Base-by-base conservation (phyloP, 1,140 invertebrate species). In the Papilio glaucus region DNA sequence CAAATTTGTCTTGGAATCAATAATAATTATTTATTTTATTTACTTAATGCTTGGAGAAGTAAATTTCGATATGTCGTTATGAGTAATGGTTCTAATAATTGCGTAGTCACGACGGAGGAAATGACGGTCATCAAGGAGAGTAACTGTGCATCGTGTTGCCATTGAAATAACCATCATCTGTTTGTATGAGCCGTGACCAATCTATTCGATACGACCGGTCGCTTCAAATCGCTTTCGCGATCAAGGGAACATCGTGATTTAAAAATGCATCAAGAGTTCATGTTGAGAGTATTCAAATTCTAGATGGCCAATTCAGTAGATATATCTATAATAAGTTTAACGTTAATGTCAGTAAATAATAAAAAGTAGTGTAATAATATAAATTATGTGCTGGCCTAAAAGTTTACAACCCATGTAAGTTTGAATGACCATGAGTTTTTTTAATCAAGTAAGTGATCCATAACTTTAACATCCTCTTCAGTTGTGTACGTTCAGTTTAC, bases 211-310 rank as follows among this genome's bases (percentile, higher is more conserved):
- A 38, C 37, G 62, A 38, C 9, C 4, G 62, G 39, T 65, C 12
- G 45, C 18, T 65, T 65, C 15, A 9, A 41, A 65, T 39, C 37
- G 62, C 62, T 65, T 65, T 65, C 37, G 33, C n/a, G 33, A 65
- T 24, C 1, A 12, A 62, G 8, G 33, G 29, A 33, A 18, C 0
- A 10, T 15, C 33, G 6, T 18, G 37, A 57, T 57, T 61, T 61
- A 33, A 33, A 61, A 61, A 37, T 37, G 26, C 26, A 57, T 57
- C 49, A 57, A 24, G 21, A 24, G 8, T 13, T 57, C 21, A 26
- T 26, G 49, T 57, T 57, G n/a, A 45, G 42, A 13, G 49, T 24
- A 12, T 57, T 57, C 21, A 24, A 57, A 6, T 33, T 33, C n/a
- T 49, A 18, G 15, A 21, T 15, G 49, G 49, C 1, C 18, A 57